phyloP scores from a whole-genome alignment of 2,113 vertebrate species.

The Hippocampus guttulatus region DNA sequence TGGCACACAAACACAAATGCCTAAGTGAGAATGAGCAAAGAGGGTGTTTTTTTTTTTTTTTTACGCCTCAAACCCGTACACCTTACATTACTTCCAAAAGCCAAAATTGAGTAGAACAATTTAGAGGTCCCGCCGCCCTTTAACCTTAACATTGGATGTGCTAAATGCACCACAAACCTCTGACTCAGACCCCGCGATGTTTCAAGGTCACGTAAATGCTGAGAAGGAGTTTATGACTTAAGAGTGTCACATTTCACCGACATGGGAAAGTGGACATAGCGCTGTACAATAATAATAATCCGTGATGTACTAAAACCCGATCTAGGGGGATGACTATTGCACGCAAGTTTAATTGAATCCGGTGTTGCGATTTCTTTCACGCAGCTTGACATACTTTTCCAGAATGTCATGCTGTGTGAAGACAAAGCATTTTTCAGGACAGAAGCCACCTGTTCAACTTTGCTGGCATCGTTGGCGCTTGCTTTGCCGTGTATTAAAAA shows the following conservation, averaged over 20 bases:
- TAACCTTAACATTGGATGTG: slow-evolving; percentile 25
- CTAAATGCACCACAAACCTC: slow-evolving; percentile 5
- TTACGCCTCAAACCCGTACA: too few relatives aligned
- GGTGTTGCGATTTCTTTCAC: too few relatives aligned
- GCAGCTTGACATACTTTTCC: neutral
- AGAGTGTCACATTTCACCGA: neutral
- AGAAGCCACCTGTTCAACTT: neutral
- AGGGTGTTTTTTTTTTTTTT: too few relatives aligned
- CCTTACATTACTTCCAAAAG: too few relatives aligned
- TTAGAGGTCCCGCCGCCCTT: slow-evolving; percentile 12
- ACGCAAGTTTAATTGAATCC: too few relatives aligned
- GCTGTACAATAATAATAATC: too few relatives aligned
- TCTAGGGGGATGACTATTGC: too few relatives aligned
- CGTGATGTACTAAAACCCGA: too few relatives aligned
- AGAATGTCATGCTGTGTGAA: too few relatives aligned
- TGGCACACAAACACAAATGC: slow-evolving; percentile 10
- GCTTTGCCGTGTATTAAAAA: neutral
- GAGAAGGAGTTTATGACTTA: slow-evolving; percentile 3
- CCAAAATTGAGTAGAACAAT: too few relatives aligned
- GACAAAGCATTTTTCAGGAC: neutral
- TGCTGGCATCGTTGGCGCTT: neutral
- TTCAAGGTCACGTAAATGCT: neutral
- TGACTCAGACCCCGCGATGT: slow-evolving; percentile 14
- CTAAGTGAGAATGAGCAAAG: neutral
- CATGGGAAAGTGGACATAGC: neutral